Evolutionary conservation across 2,888 invertebrate genomes (phyloP).

Genomic region (Macaria liturata): DNA sequence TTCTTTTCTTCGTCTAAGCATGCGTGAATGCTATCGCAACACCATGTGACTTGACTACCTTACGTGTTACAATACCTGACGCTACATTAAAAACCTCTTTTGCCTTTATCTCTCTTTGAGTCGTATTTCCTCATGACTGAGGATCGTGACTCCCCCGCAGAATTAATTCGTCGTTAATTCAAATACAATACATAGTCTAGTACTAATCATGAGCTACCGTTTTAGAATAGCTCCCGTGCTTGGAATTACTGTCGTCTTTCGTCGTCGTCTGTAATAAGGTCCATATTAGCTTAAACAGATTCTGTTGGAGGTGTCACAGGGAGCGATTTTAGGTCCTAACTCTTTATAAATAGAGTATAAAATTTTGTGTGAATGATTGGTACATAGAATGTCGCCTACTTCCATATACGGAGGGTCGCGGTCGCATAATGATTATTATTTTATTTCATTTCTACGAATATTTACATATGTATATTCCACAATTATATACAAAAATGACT

Average conservation of each 20-base stretch:
- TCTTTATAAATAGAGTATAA: slow-evolving; percentile 24
- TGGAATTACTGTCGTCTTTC: slow-evolving; percentile 1
- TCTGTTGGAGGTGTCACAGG: slow-evolving; percentile 10
- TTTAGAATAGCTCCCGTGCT: neutral
- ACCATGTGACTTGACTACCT: slow-evolving; percentile 15
- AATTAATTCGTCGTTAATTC: no score
- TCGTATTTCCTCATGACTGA: no score
- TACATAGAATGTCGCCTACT: slow-evolving; percentile 37
- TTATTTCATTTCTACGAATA: no score
- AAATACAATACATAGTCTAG: neutral
- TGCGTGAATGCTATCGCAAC: slow-evolving; percentile 26
- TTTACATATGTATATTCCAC: no score
- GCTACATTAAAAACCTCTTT: slow-evolving; percentile 5
- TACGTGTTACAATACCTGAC: neutral
- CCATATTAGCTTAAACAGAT: slow-evolving; percentile 6
- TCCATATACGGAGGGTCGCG: slow-evolving; percentile 38
- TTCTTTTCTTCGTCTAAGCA: no score
- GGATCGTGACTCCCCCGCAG: no score
- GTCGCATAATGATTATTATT: no score
- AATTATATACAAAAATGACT: no score
- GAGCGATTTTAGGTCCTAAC: slow-evolving; percentile 14
- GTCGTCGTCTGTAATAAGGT: slow-evolving; percentile 10
- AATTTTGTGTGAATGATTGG: no score
- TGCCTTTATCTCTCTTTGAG: slow-evolving; percentile 5
- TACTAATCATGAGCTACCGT: slow-evolving; percentile 1